phyloP scores from a whole-genome alignment of 2,797 vertebrate genomes.

The Onychomys torridus region DNA sequence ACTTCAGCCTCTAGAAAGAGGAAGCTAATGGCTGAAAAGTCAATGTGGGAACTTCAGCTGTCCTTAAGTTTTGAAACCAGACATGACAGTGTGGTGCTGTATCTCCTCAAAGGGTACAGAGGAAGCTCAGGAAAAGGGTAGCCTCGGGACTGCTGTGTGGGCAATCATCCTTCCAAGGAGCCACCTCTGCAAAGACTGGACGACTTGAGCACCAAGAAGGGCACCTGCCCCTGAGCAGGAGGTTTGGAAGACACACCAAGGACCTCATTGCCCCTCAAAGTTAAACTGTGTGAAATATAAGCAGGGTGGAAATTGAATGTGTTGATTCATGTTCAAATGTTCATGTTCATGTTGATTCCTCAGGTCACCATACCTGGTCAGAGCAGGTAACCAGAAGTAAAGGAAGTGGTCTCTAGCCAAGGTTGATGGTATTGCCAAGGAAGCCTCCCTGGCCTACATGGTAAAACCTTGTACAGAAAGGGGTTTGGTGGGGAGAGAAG shows the following conservation, averaged over 20 bases:
- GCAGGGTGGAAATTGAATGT: neutral
- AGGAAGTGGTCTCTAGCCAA: neutral
- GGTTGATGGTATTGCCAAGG: neutral
- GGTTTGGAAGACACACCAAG: neutral
- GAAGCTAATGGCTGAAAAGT: neutral
- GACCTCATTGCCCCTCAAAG: too few species aligned
- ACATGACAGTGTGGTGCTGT: neutral
- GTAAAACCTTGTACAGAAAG: neutral
- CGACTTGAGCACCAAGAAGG: neutral
- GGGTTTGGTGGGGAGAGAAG: neutral
- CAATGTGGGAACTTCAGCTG: neutral
- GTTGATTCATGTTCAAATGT: neutral
- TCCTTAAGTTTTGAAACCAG: neutral
- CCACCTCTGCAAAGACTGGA: neutral
- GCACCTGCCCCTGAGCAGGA: too few species aligned
- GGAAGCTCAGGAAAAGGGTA: neutral
- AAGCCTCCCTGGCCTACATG: neutral
- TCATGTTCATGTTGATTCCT: neutral
- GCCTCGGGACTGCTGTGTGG: fast-evolving
- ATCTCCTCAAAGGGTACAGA: neutral
- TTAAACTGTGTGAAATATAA: neutral
- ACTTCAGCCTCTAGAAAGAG: neutral
- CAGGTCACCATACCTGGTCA: neutral
- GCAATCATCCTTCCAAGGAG: neutral
- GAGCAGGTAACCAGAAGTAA: neutral